Percentiles rank a stretch among this genome's conserved stretches.
Conservation (phyloP, 2,888 invertebrate genomes). For the Hirtodrosophila confusa region DNA sequence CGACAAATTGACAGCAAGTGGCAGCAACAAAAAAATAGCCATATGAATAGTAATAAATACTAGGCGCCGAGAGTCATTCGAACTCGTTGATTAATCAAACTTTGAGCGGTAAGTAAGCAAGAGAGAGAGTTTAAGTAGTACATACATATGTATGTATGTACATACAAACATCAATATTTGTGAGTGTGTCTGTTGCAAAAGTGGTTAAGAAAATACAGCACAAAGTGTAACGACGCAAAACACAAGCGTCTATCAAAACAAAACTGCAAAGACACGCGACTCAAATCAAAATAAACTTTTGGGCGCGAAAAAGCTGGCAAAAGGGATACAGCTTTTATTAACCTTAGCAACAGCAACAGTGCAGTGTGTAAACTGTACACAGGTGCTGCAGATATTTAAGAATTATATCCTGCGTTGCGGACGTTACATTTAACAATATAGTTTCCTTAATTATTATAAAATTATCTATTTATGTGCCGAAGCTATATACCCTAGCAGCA, state of each 20-base stretch:
- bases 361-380: slow-evolving; percentile 1
- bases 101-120: slow-evolving; percentile 1
- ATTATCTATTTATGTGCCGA: too few species aligned
- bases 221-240: slow-evolving; percentile 40
- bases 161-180: not conserved
- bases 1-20: too few species aligned
- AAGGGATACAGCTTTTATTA: not conserved
- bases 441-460: too few species aligned
- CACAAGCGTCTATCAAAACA: slow-evolving; percentile 58
- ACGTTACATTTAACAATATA: not conserved
- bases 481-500: too few species aligned
- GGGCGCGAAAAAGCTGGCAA: slow-evolving; percentile 30
- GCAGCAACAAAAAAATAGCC: not conserved
- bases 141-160: too few species aligned
- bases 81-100: slow-evolving; percentile 22
- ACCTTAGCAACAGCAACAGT: too few species aligned
- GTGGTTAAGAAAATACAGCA: slow-evolving; percentile 31
- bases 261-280: slow-evolving; percentile 48
- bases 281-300: slow-evolving; percentile 26
- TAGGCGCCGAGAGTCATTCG: slow-evolving; percentile 11
- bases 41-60: slow-evolving; percentile 6
- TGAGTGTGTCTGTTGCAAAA: slow-evolving; percentile 11
- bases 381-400: slow-evolving; percentile 11
- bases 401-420: not conserved
- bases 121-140: not conserved